phyloP scores from a whole-genome alignment of 1,140 invertebrate species.

The Drosophila nigrodunni region DNA sequence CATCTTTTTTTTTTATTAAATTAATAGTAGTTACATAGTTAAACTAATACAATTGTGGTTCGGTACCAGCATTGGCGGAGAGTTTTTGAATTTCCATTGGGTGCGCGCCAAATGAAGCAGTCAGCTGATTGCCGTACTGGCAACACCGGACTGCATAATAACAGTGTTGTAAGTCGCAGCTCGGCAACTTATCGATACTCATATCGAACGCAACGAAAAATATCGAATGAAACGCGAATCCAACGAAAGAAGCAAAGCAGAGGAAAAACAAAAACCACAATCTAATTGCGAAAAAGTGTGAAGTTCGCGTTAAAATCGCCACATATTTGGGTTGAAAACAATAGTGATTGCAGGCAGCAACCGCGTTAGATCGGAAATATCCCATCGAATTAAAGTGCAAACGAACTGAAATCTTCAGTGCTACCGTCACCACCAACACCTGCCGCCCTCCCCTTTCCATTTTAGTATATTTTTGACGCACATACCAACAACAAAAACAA shows the following conservation, averaged over 20 bases:
- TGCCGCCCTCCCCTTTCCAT: slow-evolving; percentile 35
- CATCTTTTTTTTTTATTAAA: slow-evolving; percentile 24
- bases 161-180: slow-evolving; percentile 14
- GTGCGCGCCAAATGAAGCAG: slow-evolving; percentile 30
- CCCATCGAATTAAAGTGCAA: slow-evolving; percentile 33
- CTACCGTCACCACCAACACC: slow-evolving; percentile 49
- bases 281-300: slow-evolving; percentile 67
- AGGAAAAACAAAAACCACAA: slow-evolving; percentile 60
- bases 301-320: slow-evolving; percentile 54
- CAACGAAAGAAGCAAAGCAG: slow-evolving; percentile 54
- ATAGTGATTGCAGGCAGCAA: slow-evolving; percentile 24
- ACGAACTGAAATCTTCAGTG: slow-evolving; percentile 19
- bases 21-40: slow-evolving; percentile 28
- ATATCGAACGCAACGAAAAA: slow-evolving; percentile 1
- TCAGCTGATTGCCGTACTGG: slow-evolving; percentile 25
- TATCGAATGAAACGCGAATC: slow-evolving; percentile 25
- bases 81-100: slow-evolving; percentile 13
- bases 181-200: slow-evolving; percentile 13
- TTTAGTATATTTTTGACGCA: slow-evolving; percentile 52
- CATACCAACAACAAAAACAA: slow-evolving; percentile 17
- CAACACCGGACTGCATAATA: slow-evolving; percentile 2
- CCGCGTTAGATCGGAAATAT: neutral
- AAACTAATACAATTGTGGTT: slow-evolving; percentile 3
- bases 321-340: slow-evolving; percentile 6
- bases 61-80: neutral